Base-by-base conservation (phyloP, 2,888 invertebrate genomes). In the Euphydryas editha region DNA sequence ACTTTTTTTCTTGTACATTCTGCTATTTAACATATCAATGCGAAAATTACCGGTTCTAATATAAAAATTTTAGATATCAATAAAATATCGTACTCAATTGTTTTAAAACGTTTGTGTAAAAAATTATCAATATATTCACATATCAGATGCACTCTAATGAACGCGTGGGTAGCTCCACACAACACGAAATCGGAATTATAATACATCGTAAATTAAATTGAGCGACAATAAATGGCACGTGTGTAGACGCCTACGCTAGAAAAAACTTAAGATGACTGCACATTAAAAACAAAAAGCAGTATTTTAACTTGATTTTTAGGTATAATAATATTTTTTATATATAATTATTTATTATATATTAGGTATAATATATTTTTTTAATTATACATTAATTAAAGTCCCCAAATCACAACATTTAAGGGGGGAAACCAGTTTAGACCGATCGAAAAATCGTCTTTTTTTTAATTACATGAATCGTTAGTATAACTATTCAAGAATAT, bases 131-230 rank as follows among this genome's bases (percentile, higher is more conserved):
- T 44, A 36, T 10, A 8, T 17, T n/a, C 30, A 36, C 17, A 59
- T 42, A 24, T 59, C 36, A 39, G 46, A 62, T 42, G 49, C 57
- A 58, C 61, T 67, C 55, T 59, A 67, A 62, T 59, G 62, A 59
- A 44, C 46, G 62, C 51, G 67, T 68, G 47, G 67, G 60, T 18
- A 59, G 49, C 37, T 49, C 47, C 51, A 64, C 18, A 46, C 44
- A 59, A 68, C 59, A 65, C 24, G 65, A 47, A 58, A 60, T 61
- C 17, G 56, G 44, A 36, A 51, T 59, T 49, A 62, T 59, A 55
- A 60, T 68, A 36, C 37, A 56, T 64, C 51, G 51, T 68, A 55
- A 60, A 67, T 67, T 58, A 65, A 55, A 62, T 56, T 59, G 49
- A n/a, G 10, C 58, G 64, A 44, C 58, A 61, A 62, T 62, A 62